These are phyloP conservation scores for Protobothrops mucrosquamatus DNA, from an alignment of 2,113 vertebrate species.

Conservation along the genomic window DNA sequence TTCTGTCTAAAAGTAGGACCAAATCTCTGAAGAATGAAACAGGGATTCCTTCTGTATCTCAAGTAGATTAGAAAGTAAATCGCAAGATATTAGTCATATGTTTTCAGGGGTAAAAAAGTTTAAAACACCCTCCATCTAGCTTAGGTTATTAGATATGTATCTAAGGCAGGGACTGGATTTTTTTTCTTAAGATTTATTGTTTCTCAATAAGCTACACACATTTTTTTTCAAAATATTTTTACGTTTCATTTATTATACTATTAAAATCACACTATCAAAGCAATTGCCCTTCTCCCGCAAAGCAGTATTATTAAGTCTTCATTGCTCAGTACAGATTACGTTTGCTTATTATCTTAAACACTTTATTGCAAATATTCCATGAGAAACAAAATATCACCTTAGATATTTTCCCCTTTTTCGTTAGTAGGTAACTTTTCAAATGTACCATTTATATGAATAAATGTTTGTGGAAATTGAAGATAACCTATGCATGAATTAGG, in stretches of 20 bases:
- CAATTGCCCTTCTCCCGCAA: background rate
- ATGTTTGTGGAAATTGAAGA: background rate
- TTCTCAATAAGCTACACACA: background rate
- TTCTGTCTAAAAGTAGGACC: background rate
- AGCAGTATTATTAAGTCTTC: background rate
- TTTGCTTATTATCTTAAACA: slow-evolving; percentile 54
- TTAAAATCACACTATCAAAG: background rate
- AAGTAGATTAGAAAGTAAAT: background rate
- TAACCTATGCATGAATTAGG: background rate
- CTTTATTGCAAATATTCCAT: slow-evolving; percentile 41
- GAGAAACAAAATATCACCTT: accelerated
- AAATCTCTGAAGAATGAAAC: background rate
- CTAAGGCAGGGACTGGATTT: background rate
- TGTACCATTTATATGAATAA: slow-evolving; percentile 6
- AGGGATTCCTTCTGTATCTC: background rate
- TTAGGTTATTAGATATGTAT: background rate
- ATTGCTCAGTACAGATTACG: background rate
- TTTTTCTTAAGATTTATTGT: background rate
- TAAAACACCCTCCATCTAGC: background rate
- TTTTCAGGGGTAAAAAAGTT: background rate
- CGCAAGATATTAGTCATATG: background rate
- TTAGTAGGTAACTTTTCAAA: slow-evolving; percentile 23
- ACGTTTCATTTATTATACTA: background rate
- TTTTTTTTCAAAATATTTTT: background rate
- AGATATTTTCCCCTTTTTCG: slow-evolving; percentile 16